Evolutionary conservation across 2,888 invertebrate genomes (phyloP), one percentile per base, ranked within the genome.

Genomic region (Gandaritis pyraliata): DNA sequence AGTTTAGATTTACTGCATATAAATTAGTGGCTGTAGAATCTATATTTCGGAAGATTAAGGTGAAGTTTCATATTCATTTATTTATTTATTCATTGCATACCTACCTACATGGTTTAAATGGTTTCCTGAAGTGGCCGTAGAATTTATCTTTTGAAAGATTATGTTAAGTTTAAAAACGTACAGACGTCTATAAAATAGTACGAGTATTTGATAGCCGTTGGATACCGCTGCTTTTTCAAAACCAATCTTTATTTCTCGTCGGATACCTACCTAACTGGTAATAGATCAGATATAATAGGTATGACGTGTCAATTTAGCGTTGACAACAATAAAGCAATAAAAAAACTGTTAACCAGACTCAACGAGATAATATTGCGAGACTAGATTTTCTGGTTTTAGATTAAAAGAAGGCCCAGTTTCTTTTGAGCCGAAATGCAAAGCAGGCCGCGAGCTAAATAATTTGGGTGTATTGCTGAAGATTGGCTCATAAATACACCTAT

Each of bases 1-100:
- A 72, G 73, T 39, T 54, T 51, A 50, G 46, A 49, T 61, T 61
- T 61, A 55, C 51, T 36, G 49, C 53, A 36, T 43, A 49, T 49
- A 54, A 54, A 54, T 60, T 49, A 45, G 46, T 39, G 29, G 39
- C 13, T 33, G 46, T 54, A 38, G 54, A 36, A 54, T 36, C 39
- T 33, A 29, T 46, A 36, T 46, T 18, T 8, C 7, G 1, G 36
- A 29, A 36, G 33, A 36, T 45, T 16, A 45, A 43, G 30, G 43
- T 38, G 39, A 36, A n/a, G 39, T 54, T 46, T 54, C 45, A n/a
- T 8, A 15, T 45, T n/a, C n/a, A n/a, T n/a, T n/a, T n/a, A n/a
- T n/a, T n/a, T n/a, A n/a, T n/a, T n/a, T n/a, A n/a, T n/a, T n/a
- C n/a, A n/a, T n/a, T n/a, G n/a, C n/a, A n/a, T n/a, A n/a, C n/a